Evolutionary conservation across 2,797 vertebrate species (phyloP), one percentile per base, ranked within the genome.

Genomic region (Crenuchus spilurus): DNA sequence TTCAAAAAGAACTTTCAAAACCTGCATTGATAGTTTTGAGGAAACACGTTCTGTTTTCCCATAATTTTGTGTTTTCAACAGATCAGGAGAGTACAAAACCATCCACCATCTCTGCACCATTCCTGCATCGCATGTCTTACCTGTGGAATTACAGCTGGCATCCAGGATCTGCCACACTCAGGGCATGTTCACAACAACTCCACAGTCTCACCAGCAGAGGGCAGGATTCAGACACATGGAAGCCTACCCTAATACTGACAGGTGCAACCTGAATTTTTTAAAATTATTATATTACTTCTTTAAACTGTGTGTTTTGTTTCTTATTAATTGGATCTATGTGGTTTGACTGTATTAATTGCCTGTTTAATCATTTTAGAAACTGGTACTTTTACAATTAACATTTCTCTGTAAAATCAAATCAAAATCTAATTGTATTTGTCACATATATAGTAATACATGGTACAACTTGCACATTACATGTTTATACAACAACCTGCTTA

Each of bases 121-220:
- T 58, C 72, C 75, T 52, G 87, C 88, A 11, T 61, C 61, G 68
- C 84, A 75, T 58, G 46, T 85, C 28, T 62, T 94, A 51, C 90
- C 91, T 37, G 1, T 71, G 61, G 76, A 85, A 71, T 82, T 94
- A 71, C 82, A 78, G 6, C 60, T 90, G 73, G 87, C 87, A 77
- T 92, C 92, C 49, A 87, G 87, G 67, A 62, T 91, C 20, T 86
- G 64, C 74, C 88, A 91, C 74, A 87, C 90, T 49, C 42, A 77
- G 0, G 48, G 82, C 74, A 87, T 76, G 81, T 80, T 60, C 1
- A 69, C 83, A 64, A 70, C 69, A 68, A 9, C 52, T 55, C 3
- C 82, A 35, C 55, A 68, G 9, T 26, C 0, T 3, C 20, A 55
- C 35, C 79, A 55, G 41, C 70, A 85, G 44, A 75, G 72, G 35